Conservation (phyloP, 2,888 invertebrate genomes). For the Zonitis immaculata region DNA sequence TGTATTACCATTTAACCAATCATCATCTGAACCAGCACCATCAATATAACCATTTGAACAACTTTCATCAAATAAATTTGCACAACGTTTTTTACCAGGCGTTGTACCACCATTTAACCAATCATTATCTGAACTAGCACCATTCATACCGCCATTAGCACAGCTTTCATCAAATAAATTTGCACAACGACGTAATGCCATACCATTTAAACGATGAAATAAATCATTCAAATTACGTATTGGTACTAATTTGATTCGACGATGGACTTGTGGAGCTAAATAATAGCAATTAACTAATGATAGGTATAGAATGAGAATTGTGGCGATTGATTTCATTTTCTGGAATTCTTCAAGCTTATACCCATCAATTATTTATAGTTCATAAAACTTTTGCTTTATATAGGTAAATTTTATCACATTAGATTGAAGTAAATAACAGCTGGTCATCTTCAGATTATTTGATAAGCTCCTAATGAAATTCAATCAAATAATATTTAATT, state of each 20-base stretch:
- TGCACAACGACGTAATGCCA: slow-evolving; percentile 29
- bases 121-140: slow-evolving; percentile 43
- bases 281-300: slow-evolving; percentile 10
- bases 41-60: slow-evolving; percentile 50
- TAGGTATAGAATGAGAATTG: background rate
- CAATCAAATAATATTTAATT: background rate
- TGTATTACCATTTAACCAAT: slow-evolving; percentile 9
- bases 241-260: slow-evolving; percentile 3
- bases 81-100: slow-evolving; percentile 33
- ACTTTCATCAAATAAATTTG: slow-evolving; percentile 53
- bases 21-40: slow-evolving; percentile 39
- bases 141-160: slow-evolving; percentile 50
- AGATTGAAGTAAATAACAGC: background rate
- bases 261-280: background rate
- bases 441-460: background rate
- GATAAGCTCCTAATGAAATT: background rate
- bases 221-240: slow-evolving; percentile 12
- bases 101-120: slow-evolving; percentile 24
- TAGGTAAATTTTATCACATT: too few relatives aligned
- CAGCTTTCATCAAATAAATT: slow-evolving; percentile 55
- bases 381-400: background rate
- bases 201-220: slow-evolving; percentile 18
- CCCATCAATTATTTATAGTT: background rate
- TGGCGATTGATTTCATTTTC: slow-evolving; percentile 7
- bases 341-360: too few relatives aligned